phyloP scores from a whole-genome alignment of 92 coral and sea anemone species.

The Porites rus region DNA sequence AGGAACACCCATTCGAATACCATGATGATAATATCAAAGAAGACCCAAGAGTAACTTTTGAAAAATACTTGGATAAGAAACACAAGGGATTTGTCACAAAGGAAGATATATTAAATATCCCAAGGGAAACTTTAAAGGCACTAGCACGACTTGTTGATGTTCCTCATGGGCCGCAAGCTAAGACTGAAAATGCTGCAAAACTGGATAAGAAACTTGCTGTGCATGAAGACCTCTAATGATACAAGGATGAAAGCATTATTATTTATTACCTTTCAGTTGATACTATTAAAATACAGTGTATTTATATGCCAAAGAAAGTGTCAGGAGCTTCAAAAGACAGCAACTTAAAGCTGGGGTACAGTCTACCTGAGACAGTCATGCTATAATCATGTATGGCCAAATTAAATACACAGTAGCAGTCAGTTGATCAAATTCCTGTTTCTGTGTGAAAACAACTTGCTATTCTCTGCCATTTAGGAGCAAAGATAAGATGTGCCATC shows the following conservation, averaged over 20 bases:
- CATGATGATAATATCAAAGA: constrained; percentile 14
- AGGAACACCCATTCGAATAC: constrained; percentile 35
- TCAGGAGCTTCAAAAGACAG: no score
- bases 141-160: constrained; percentile 87
- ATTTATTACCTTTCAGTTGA: neutral
- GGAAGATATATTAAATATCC: constrained; percentile 64
- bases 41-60: constrained; percentile 67
- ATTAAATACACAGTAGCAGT: no score
- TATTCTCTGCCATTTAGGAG: no score
- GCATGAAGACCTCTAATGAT: constrained; percentile 35
- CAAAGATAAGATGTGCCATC: no score
- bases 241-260: neutral
- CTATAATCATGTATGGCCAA: no score
- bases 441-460: no score
- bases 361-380: no score
- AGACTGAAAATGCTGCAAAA: neutral
- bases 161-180: constrained; percentile 89
- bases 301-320: no score
- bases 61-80: constrained; percentile 51
- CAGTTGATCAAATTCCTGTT: no score
- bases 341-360: no score
- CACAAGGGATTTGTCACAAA: constrained; percentile 68
- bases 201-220: neutral
- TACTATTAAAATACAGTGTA: no score
- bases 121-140: constrained; percentile 73